A percentile compares a stretch with the other conserved stretches of the same genome.
Evolutionary conservation across 2,888 invertebrate genomes (phyloP).

Genomic region (Sesia apiformis): DNA sequence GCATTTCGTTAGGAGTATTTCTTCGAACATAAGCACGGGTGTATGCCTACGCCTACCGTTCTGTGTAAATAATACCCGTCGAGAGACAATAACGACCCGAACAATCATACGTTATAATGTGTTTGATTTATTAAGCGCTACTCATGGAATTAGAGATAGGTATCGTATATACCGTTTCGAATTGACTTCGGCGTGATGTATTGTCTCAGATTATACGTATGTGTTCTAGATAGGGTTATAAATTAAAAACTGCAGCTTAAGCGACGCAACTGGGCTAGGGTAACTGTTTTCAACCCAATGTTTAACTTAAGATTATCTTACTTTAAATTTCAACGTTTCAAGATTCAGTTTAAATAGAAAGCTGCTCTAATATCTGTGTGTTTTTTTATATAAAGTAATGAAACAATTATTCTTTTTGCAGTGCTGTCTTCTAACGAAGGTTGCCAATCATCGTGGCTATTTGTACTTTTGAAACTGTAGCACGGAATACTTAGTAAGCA

Average conservation of each 20-base stretch:
- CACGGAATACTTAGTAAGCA: too few species aligned
- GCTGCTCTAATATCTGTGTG: too few species aligned
- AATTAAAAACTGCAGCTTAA: background rate
- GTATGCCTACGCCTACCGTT: slow-evolving; percentile 31
- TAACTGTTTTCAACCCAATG: too few species aligned
- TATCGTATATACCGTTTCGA: slow-evolving; percentile 15
- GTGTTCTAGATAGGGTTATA: background rate
- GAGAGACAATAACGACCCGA: slow-evolving; percentile 60
- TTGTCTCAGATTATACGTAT: slow-evolving; percentile 3
- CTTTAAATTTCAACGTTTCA: too few species aligned
- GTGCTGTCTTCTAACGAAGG: too few species aligned
- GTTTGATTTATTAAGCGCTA: slow-evolving; percentile 64
- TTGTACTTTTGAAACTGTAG: too few species aligned
- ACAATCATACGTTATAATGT: slow-evolving; percentile 57
- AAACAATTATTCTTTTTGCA: too few species aligned
- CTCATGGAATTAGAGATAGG: slow-evolving; percentile 26
- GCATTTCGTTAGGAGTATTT: slow-evolving; percentile 57
- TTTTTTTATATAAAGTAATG: too few species aligned
- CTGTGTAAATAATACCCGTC: slow-evolving; percentile 58
- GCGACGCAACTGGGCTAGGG: background rate
- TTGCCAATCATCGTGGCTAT: too few species aligned
- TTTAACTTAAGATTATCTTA: too few species aligned
- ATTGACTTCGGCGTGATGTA: slow-evolving; percentile 6
- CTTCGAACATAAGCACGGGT: slow-evolving; percentile 20
- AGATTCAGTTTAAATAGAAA: too few species aligned